A percentile compares a stretch with the other conserved stretches of the same genome.
Conservation (phyloP, 2,113 vertebrate species). For the Chloropsis cyanopogon region DNA sequence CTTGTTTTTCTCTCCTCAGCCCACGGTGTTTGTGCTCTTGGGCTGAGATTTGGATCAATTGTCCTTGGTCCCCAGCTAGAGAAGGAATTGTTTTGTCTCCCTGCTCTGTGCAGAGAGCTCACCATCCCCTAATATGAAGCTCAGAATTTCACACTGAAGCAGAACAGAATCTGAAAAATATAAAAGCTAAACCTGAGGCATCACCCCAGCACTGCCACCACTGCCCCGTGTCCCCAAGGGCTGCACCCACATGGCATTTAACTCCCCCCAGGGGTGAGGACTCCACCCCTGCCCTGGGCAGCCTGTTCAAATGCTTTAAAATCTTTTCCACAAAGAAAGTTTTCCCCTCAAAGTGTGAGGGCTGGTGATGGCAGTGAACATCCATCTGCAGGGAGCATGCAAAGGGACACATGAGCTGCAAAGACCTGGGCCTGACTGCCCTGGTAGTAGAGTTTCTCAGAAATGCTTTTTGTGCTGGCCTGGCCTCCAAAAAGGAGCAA, state of each 20-base stretch:
- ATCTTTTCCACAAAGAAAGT: background rate
- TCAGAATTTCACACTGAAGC: too few species aligned
- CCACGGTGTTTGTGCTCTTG: too few species aligned
- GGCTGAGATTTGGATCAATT: too few species aligned
- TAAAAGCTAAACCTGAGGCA: too few species aligned
- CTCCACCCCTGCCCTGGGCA: background rate
- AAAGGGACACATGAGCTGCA: fast-evolving
- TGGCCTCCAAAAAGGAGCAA: background rate
- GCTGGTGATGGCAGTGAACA: background rate
- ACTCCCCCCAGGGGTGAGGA: background rate
- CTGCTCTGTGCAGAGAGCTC: too few species aligned
- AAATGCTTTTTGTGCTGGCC: background rate
- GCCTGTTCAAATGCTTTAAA: background rate
- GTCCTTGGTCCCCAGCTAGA: too few species aligned
- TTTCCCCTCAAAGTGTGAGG: background rate
- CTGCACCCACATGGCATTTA: fast-evolving
- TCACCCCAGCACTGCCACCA: background rate
- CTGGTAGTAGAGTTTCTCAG: background rate
- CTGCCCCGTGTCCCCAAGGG: background rate
- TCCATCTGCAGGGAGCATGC: background rate
- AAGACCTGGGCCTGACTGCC: background rate
- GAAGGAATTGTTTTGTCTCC: too few species aligned
- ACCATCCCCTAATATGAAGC: too few species aligned
- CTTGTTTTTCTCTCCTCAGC: too few species aligned
- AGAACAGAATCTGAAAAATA: too few species aligned